Evolutionary conservation across 2,113 vertebrate genomes (phyloP), one percentile per base, ranked within the genome.

Genomic region (Otus sunia): DNA sequence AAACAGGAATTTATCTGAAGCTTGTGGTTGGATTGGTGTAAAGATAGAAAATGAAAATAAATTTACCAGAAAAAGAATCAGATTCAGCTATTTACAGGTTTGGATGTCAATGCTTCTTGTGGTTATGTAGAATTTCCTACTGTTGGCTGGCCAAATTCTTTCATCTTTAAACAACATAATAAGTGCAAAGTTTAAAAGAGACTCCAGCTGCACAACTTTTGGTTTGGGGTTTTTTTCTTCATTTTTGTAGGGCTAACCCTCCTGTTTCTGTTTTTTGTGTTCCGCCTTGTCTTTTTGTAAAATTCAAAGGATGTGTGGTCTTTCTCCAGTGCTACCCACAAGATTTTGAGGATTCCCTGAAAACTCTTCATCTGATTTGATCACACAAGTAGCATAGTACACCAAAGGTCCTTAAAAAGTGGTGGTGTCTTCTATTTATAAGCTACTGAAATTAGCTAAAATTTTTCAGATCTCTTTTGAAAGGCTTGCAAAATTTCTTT

Each of bases 21-120:
- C 1, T 50, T 56, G 5, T 41, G 1, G 1, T 41, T 80, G 21
- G 11, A 45, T 10, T 76, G 0, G 6, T 5, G 2, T 39, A 41
- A 22, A 74, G 15, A 39, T 5, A 32, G 9, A 59, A 77, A 63
- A 30, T 18, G 2, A 60, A 79, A 88, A 50, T 6, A 55, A 59
- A 75, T 47, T 17, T 34, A 60, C 6, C 32, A 39, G 32, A n/a
- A 69, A 69, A 86, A 75, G 39, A 36, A 30, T 37, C n/a, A 36
- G 2, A 25, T 88, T 20, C 15, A 50, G 4, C 11, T 71, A 21
- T 45, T 60, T 19, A 45, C 18, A 36, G 2, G 4, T 88, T 71
- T 60, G 8, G 8, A 36, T 72, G 23, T 26, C 14, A 53, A 2
- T 20, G 15, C 9, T 84, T 91, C 56, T 41, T 50, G 25, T 36